These are phyloP conservation scores for Rhynchomys soricoides DNA, from an alignment of 2,113 vertebrate genomes.

Conservation along the genomic window DNA sequence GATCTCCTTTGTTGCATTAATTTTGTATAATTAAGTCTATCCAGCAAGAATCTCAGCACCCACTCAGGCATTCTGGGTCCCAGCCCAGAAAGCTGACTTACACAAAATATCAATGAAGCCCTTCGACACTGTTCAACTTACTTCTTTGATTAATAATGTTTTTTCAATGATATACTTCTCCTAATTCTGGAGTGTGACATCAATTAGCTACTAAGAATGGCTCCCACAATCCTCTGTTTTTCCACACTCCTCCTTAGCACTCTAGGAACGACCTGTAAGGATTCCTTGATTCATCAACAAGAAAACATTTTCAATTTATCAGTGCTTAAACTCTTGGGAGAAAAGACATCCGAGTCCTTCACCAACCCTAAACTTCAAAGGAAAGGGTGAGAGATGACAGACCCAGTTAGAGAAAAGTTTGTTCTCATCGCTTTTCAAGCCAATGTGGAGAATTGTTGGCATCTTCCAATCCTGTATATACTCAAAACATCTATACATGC, in stretches of 20 bases:
- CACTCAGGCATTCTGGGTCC: constrained; percentile 81
- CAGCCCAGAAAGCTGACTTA: constrained; percentile 79
- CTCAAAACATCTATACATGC: neutral
- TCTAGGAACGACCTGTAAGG: neutral
- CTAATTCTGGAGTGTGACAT: constrained; percentile 42
- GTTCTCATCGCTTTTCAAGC: neutral
- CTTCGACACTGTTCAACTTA: constrained; percentile 57
- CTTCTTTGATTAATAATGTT: constrained; percentile 54
- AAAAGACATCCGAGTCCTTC: neutral
- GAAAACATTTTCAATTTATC: neutral
- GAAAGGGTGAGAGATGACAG: neutral
- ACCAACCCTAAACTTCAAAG: neutral
- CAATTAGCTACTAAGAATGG: constrained; percentile 54
- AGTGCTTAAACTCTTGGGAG: neutral
- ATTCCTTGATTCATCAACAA: neutral
- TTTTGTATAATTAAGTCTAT: constrained; percentile 71
- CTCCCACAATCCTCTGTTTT: neutral
- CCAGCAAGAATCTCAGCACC: constrained; percentile 73
- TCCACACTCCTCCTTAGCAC: neutral
- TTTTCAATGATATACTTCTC: constrained; percentile 61
- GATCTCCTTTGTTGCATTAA: constrained; percentile 62
- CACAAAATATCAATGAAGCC: constrained; percentile 73
- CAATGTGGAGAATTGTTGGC: neutral
- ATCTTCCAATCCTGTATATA: neutral
- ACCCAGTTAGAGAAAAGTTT: neutral